These are phyloP conservation scores for Tenualosa thibaudeaui DNA, from an alignment of 2,797 vertebrate genomes.

Conservation along the genomic window DNA sequence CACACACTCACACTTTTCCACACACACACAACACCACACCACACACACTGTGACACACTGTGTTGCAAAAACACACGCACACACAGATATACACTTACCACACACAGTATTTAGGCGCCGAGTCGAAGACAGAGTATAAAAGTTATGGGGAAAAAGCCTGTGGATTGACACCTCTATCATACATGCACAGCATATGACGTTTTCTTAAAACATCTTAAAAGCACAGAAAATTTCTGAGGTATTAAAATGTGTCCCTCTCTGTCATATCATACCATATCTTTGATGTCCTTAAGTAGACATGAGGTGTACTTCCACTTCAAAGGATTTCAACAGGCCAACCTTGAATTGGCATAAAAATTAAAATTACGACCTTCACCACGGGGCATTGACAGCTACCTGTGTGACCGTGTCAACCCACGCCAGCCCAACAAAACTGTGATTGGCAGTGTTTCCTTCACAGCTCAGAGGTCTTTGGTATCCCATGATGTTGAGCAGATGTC, in stretches of 20 bases:
- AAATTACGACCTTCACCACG: not conserved
- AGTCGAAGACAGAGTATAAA: too few species aligned
- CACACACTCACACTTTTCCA: not conserved
- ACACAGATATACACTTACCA: not conserved
- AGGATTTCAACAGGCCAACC: not conserved
- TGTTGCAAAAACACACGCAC: not conserved
- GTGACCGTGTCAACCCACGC: not conserved
- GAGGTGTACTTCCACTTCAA: not conserved
- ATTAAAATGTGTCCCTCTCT: too few species aligned
- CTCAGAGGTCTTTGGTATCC: constrained; percentile 7
- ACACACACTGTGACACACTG: not conserved
- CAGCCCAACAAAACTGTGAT: not conserved
- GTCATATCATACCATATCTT: too few species aligned
- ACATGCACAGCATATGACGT: too few species aligned
- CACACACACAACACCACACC: constrained; percentile 5
- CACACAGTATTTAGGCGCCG: not conserved
- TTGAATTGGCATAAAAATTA: not conserved
- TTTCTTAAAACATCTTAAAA: too few species aligned
- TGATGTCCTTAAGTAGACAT: too few species aligned
- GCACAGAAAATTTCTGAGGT: too few species aligned
- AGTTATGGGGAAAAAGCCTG: too few species aligned
- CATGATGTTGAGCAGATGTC: constrained; percentile 14
- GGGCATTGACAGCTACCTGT: not conserved
- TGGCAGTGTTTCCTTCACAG: not conserved
- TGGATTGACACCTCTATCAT: too few species aligned